Conservation (phyloP, 2,113 vertebrate species). For the Amblyornis subalaris region DNA sequence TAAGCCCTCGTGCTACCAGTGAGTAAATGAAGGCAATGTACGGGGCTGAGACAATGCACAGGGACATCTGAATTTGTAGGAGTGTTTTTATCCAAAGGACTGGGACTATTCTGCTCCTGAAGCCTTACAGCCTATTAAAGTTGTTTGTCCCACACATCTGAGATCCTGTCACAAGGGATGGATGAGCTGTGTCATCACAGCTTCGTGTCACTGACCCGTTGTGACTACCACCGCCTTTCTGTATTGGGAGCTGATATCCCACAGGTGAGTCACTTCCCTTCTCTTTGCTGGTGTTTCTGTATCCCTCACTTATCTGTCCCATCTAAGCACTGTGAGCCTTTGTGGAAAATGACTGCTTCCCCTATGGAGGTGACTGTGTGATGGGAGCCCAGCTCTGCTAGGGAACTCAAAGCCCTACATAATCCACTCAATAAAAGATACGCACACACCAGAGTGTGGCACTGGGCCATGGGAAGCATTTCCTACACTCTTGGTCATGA, state of each 20-base stretch:
- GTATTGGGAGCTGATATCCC: neutral
- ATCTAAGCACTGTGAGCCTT: neutral
- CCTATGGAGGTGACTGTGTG: neutral
- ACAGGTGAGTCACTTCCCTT: constrained; percentile 42
- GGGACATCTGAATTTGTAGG: neutral
- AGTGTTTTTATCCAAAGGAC: neutral
- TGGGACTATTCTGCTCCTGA: neutral
- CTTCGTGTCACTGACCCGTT: neutral
- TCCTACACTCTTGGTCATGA: neutral
- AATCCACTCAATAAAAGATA: neutral
- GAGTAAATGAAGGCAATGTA: neutral
- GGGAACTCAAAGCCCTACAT: neutral
- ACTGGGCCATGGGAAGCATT: neutral
- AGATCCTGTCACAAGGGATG: neutral
- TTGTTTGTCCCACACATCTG: neutral
- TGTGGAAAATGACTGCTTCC: neutral
- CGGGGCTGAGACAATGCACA: rapidly evolving
- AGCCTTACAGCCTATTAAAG: neutral
- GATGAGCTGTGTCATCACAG: neutral
- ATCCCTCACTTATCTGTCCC: neutral
- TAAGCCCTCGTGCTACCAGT: neutral
- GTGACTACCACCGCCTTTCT: neutral
- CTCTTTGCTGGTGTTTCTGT: neutral
- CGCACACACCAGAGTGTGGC: neutral
- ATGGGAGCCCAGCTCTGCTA: neutral